phyloP scores from a whole-genome alignment of 2,113 vertebrate species.

The Bothrops jararaca region DNA sequence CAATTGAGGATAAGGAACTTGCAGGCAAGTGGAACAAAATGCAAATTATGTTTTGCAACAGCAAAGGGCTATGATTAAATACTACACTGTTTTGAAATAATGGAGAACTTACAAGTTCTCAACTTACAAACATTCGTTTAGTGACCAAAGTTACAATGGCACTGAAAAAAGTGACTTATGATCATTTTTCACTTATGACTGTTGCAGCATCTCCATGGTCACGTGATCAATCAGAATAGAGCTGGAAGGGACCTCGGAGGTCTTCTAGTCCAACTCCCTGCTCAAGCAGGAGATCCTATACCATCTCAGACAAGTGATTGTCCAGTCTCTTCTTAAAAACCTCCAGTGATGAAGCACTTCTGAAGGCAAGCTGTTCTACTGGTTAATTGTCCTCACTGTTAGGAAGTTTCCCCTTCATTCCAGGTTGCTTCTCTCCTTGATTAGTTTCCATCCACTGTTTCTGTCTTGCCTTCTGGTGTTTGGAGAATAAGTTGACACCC shows the following conservation, averaged over 20 bases:
- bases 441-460: neutral
- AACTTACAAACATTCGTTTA: neutral
- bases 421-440: neutral
- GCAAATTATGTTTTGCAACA: neutral
- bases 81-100: neutral
- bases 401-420: neutral
- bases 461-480: neutral
- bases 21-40: neutral
- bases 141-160: neutral
- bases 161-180: neutral
- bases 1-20: neutral
- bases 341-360: neutral
- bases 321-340: neutral
- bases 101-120: neutral
- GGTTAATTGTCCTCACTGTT: neutral
- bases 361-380: neutral
- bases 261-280: neutral
- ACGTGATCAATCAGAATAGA: neutral
- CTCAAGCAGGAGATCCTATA: neutral
- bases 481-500: neutral
- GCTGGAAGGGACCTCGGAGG: neutral
- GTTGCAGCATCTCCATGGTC: neutral
- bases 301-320: neutral
- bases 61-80: neutral
- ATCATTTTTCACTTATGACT: neutral